Percentiles rank a stretch among this genome's conserved stretches.
These are phyloP conservation scores for Scomberomorus guttatus DNA, from an alignment of 2,797 vertebrate genomes.

Conservation along the genomic window DNA sequence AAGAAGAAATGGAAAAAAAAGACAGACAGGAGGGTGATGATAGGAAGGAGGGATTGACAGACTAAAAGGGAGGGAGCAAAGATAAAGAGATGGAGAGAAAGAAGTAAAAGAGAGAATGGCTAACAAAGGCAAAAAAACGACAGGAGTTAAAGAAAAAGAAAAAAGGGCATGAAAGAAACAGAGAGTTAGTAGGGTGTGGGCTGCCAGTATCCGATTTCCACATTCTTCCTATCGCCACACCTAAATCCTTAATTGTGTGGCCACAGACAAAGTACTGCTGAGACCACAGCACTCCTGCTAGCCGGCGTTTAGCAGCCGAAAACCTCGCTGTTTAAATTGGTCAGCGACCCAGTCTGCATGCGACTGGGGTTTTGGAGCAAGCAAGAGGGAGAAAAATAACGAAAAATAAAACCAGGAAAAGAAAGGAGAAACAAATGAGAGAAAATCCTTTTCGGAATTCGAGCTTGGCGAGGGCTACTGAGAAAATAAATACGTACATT, in stretches of 20 bases:
- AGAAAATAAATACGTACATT: slow-evolving; percentile 81
- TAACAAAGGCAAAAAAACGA: slow-evolving; percentile 40
- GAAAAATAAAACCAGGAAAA: slow-evolving; percentile 77
- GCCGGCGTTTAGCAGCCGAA: slow-evolving; percentile 83
- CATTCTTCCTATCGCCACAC: slow-evolving; percentile 89
- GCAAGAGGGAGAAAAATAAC: slow-evolving; percentile 39
- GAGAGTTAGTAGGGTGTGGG: slow-evolving; percentile 85
- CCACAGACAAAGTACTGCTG: slow-evolving; percentile 86
- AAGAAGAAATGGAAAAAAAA: slow-evolving; percentile 1
- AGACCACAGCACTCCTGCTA: slow-evolving; percentile 85
- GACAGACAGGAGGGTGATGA: not conserved
- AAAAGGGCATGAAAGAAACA: slow-evolving; percentile 62
- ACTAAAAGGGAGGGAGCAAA: slow-evolving; percentile 21
- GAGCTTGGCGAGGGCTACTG: slow-evolving; percentile 78
- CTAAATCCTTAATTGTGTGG: slow-evolving; percentile 89
- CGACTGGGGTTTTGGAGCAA: slow-evolving; percentile 74
- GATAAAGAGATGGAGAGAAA: slow-evolving; percentile 23
- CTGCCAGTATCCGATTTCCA: slow-evolving; percentile 86
- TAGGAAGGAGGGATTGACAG: slow-evolving; percentile 8
- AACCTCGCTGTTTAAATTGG: slow-evolving; percentile 86
- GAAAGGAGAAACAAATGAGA: slow-evolving; percentile 77
- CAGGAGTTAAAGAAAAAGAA: slow-evolving; percentile 60
- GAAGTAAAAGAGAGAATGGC: slow-evolving; percentile 25
- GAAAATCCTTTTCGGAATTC: slow-evolving; percentile 83
- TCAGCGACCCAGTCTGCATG: slow-evolving; percentile 79